Base-by-base conservation (phyloP, 2,797 vertebrate genomes). In the Schizothorax lantsangensis region DNA sequence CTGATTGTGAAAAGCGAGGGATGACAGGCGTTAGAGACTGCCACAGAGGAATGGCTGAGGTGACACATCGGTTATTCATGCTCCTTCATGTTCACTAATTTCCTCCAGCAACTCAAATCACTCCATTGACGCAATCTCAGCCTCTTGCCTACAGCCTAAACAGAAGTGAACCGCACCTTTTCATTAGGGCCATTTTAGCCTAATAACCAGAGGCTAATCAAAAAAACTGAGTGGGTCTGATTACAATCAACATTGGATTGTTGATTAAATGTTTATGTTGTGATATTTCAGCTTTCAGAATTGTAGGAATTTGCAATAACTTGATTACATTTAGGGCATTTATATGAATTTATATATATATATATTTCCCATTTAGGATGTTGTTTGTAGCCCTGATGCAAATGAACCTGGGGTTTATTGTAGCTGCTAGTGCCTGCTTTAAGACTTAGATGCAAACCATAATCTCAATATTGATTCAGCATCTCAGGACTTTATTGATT, bases 381-480 rank as follows among this genome's bases (percentile, higher is more conserved):
- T 36, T 49, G 19, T 49, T 40, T 81, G 43, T 66, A 68, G 43
- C 26, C 26, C 19, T 69, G 30, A 69, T 15, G 17, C 30, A 36
- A 81, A 36, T 45, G 6, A 45, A 8, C 6, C 26, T 33, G 40
- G 12, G 54, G 71, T 6, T 74, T 62, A 73, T 45, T 11, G 17
- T 11, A 30, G 33, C 9, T 30, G n/a, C 38, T 62, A 71, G 14
- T 30, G 62, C 6, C 4, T 54, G 49, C 23, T 73, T 73, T 73
- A 23, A 68, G 40, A 69, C 17, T 47, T 14, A 23, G 43, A 38
- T 49, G 88, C 68, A 86, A 85, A 87, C 38, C 33, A 77, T 71
- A 69, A 75, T 79, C 52, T 45, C 88, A 89, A n/a, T 84, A 87
- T 66, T 69, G 85, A 90, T 92, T 90, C 87, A 91, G 84, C 40